These are phyloP conservation scores for Galerucella pusilla DNA, from an alignment of 2,888 invertebrate species.

Conservation along the genomic window DNA sequence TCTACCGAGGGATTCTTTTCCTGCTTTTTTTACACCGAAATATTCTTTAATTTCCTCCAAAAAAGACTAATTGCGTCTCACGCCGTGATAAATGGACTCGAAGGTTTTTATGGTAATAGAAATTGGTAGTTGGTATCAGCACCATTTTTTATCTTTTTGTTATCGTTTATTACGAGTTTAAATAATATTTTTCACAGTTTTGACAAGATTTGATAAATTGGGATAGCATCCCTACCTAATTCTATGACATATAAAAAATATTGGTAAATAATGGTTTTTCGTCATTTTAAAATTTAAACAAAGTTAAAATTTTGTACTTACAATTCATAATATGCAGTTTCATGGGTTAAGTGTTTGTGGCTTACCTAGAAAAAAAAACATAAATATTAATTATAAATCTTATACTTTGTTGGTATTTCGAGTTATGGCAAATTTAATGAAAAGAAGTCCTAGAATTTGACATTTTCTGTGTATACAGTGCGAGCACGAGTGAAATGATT, in stretches of 20 bases:
- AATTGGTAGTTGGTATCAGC: slow-evolving; percentile 11
- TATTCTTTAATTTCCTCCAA: slow-evolving; percentile 54
- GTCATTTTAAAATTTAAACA: neutral
- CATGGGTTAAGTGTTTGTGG: too few species aligned
- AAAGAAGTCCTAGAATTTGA: too few species aligned
- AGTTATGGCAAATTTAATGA: too few species aligned
- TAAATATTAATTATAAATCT: too few species aligned
- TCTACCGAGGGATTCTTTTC: slow-evolving; percentile 36
- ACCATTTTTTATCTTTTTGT: slow-evolving; percentile 2
- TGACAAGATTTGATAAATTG: neutral
- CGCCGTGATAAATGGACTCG: slow-evolving; percentile 35
- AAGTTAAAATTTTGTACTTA: neutral
- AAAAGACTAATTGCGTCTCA: slow-evolving; percentile 47
- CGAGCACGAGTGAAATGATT: too few species aligned
- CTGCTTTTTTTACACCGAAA: slow-evolving; percentile 45
- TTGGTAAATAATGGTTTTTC: neutral
- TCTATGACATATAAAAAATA: too few species aligned
- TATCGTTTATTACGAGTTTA: neutral
- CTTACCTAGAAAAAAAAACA: neutral
- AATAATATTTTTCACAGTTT: neutral
- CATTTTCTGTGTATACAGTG: too few species aligned
- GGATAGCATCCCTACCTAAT: too few species aligned
- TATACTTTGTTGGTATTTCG: too few species aligned
- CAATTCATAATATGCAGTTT: neutral
- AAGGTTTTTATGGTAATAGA: slow-evolving; percentile 36